Conservation (phyloP, 2,797 vertebrate species). For the Toxotes lorentzi region DNA sequence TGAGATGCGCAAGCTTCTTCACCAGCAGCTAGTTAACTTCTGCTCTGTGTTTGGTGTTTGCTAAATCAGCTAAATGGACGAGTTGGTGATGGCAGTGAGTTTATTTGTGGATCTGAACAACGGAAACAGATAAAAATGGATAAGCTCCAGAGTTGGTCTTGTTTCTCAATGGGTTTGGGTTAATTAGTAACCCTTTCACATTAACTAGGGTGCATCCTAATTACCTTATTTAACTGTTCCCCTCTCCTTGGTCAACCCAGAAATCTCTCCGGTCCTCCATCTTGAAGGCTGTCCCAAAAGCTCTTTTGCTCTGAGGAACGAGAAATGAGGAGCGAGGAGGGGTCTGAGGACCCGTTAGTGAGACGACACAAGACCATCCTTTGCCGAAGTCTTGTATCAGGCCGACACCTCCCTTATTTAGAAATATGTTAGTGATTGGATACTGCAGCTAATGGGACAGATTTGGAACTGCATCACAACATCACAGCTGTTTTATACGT, state of each 20-base stretch:
- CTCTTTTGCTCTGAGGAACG: too few relatives aligned
- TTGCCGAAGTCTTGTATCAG: neutral
- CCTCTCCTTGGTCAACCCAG: too few relatives aligned
- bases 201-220: neutral
- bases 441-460: too few relatives aligned
- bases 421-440: too few relatives aligned
- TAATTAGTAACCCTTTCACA: neutral
- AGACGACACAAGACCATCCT: neutral
- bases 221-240: too few relatives aligned
- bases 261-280: neutral
- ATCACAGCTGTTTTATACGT: neutral
- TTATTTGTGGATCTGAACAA: neutral
- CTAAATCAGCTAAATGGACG: neutral
- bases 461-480: neutral
- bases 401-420: too few relatives aligned
- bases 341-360: too few relatives aligned
- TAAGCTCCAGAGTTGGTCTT: neutral
- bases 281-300: too few relatives aligned
- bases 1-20: neutral
- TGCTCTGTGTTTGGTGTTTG: conserved; percentile 11
- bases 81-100: neutral
- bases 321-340: too few relatives aligned
- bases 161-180: neutral
- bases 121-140: neutral
- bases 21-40: neutral